These are phyloP conservation scores for Ephialtes manifestator DNA, from an alignment of 2,888 invertebrate genomes.

Conservation along the genomic window DNA sequence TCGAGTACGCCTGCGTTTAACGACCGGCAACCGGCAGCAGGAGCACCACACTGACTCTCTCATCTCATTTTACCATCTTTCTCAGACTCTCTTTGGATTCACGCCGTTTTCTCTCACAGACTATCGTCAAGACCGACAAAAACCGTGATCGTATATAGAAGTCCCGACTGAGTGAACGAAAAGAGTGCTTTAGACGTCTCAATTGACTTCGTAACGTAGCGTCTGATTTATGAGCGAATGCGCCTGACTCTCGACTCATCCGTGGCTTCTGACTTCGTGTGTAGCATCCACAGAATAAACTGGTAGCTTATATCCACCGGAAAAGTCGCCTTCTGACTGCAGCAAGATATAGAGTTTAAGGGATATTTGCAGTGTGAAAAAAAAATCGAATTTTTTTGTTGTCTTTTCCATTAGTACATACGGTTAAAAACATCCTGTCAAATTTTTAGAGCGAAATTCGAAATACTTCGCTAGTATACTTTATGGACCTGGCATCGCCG, in stretches of 20 bases:
- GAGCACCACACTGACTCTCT: slow-evolving; percentile 19
- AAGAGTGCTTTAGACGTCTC: slow-evolving; percentile 83
- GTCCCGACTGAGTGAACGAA: slow-evolving; percentile 64
- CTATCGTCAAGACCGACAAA: background rate
- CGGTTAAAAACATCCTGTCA: too few relatives aligned
- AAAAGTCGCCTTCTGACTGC: slow-evolving; percentile 47
- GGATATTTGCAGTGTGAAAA: too few relatives aligned
- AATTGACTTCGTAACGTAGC: slow-evolving; percentile 80
- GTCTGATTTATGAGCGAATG: slow-evolving; percentile 80
- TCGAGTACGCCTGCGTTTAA: slow-evolving; percentile 84
- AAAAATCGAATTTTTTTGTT: too few relatives aligned
- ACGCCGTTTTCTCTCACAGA: slow-evolving; percentile 7
- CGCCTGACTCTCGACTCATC: slow-evolving; percentile 51
- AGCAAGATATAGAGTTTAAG: slow-evolving; percentile 36
- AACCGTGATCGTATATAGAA: slow-evolving; percentile 48
- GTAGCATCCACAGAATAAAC: slow-evolving; percentile 10
- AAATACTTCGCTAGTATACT: too few relatives aligned
- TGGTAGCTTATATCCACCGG: slow-evolving; percentile 27
- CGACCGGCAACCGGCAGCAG: slow-evolving; percentile 76
- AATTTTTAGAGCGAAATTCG: too few relatives aligned
- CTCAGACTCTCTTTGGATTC: slow-evolving; percentile 8
- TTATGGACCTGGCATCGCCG: too few relatives aligned
- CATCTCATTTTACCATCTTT: slow-evolving; percentile 42
- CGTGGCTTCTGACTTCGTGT: background rate
- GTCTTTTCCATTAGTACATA: too few relatives aligned